Conservation (phyloP, 2,113 vertebrate genomes). For the Maylandia zebra region DNA sequence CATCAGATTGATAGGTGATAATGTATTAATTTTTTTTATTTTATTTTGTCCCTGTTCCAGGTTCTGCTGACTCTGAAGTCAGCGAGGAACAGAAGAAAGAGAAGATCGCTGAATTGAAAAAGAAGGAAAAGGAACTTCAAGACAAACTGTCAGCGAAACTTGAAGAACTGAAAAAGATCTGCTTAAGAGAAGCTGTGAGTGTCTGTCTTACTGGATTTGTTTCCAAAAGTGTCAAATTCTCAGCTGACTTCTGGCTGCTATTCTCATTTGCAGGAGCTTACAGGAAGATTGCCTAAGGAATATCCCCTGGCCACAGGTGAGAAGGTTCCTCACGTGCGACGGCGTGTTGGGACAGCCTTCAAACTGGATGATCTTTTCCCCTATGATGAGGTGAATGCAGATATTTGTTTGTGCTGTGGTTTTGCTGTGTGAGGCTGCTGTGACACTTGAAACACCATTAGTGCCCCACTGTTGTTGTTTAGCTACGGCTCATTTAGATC, state of each 20-base stretch:
- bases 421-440: neutral
- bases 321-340: constrained; percentile 80
- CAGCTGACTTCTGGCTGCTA: neutral
- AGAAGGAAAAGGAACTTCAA: constrained; percentile 84
- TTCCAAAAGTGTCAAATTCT: neutral
- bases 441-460: neutral
- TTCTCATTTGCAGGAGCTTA: constrained; percentile 79
- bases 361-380: constrained; percentile 86
- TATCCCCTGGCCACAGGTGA: constrained; percentile 87
- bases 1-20: neutral
- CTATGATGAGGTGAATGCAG: constrained; percentile 75
- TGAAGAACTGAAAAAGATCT: constrained; percentile 90
- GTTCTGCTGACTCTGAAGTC: constrained; percentile 88
- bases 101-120: constrained; percentile 87
- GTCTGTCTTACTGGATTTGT: neutral
- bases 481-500: neutral
- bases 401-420: neutral
- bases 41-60: constrained; percentile 52
- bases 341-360: constrained; percentile 84
- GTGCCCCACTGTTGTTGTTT: neutral
- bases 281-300: constrained; percentile 86
- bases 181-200: constrained; percentile 92
- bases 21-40: accelerated
- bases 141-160: constrained; percentile 82
- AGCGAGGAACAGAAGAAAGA: constrained; percentile 92